Evolutionary conservation across 1,140 invertebrate genomes (phyloP).

Genomic region (Drosophila albomicans): DNA sequence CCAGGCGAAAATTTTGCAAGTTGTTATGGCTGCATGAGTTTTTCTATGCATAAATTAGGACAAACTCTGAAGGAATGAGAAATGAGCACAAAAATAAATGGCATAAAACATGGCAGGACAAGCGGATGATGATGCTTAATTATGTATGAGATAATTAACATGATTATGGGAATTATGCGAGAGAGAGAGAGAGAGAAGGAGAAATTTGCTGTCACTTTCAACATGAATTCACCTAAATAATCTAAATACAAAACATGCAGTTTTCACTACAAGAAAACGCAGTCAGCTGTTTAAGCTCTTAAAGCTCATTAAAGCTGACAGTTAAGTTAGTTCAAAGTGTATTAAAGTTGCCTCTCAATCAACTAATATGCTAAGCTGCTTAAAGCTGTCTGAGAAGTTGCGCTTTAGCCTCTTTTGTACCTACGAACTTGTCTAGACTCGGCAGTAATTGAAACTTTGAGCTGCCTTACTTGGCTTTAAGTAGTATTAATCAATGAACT

Average conservation of each 20-base stretch:
- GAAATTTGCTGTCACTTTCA: neutral
- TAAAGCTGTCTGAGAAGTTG: slow-evolving; percentile 1
- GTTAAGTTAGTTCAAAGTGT: neutral
- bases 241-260: too few species aligned
- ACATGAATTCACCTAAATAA: neutral
- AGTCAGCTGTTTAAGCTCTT: too few species aligned
- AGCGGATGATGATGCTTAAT: slow-evolving; percentile 1
- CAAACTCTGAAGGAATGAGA: slow-evolving; percentile 4
- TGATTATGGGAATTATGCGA: slow-evolving; percentile 2
- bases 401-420: neutral
- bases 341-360: neutral
- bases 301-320: too few species aligned
- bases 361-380: neutral
- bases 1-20: slow-evolving; percentile 26
- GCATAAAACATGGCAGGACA: neutral
- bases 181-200: neutral
- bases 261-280: too few species aligned
- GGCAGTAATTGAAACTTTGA: neutral
- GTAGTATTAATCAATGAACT: neutral
- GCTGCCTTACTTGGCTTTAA: too few species aligned
- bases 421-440: neutral
- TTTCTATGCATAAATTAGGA: slow-evolving; percentile 55
- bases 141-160: slow-evolving; percentile 15
- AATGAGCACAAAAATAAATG: slow-evolving; percentile 18
- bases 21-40: slow-evolving; percentile 25